A percentile compares a stretch with the other conserved stretches of the same genome.
Conservation (phyloP, 2,113 vertebrate genomes). For the Calidris pugnax region DNA sequence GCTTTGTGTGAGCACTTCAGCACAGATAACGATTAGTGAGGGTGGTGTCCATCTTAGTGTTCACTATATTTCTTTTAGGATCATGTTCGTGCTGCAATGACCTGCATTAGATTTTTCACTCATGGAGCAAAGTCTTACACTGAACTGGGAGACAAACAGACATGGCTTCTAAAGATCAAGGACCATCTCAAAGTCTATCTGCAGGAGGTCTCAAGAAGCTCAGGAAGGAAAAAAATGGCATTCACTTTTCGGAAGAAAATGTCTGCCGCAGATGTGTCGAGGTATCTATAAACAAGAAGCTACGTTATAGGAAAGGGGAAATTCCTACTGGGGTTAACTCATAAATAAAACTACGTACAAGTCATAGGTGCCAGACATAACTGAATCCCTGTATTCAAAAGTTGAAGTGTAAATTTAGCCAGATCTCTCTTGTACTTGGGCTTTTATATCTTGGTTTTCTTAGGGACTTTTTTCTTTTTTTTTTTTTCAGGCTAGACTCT, state of each 20-base stretch:
- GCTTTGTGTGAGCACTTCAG: not conserved
- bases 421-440: not conserved
- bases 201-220: conserved; percentile 88
- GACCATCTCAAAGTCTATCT: conserved; percentile 94
- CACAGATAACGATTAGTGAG: not conserved
- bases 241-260: conserved; percentile 92
- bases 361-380: not conserved
- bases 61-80: conserved; percentile 77
- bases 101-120: conserved; percentile 94
- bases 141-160: conserved; percentile 88
- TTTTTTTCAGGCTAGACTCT: not conserved
- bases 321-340: not conserved
- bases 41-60: not conserved
- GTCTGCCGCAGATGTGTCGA: conserved; percentile 91
- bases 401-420: not conserved
- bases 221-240: conserved; percentile 78
- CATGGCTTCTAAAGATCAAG: conserved; percentile 92
- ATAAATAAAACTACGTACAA: not conserved
- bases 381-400: not conserved
- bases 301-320: not conserved
- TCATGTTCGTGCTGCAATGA: conserved; percentile 95
- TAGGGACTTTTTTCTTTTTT: not conserved
- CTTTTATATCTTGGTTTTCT: not conserved
- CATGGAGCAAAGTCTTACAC: conserved; percentile 89
- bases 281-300: conserved; percentile 69